Percentiles rank a stretch among this genome's conserved stretches.
phyloP scores from a whole-genome alignment of 1,140 invertebrate species.

The Drosophila bocki region DNA sequence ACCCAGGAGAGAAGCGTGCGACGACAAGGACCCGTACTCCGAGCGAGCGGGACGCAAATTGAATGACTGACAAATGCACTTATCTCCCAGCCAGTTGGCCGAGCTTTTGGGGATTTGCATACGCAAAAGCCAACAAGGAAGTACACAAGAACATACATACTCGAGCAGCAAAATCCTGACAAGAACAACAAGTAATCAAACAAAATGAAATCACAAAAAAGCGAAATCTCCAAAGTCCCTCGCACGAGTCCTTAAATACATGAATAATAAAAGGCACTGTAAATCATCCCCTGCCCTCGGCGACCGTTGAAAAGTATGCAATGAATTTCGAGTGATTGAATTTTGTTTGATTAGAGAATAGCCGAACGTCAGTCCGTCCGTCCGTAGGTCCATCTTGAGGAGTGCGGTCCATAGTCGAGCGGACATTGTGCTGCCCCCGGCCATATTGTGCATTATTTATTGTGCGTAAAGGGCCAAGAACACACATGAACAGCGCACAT shows the following conservation, averaged over 20 bases:
- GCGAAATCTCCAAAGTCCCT: constrained; percentile 24
- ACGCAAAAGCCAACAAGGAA: constrained; percentile 51
- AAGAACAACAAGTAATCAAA: constrained; percentile 41
- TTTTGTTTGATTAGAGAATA: constrained; percentile 57
- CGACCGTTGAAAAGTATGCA: constrained; percentile 35
- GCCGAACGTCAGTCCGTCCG: constrained; percentile 8
- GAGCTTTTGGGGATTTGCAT: constrained; percentile 69
- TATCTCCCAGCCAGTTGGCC: constrained; percentile 58
- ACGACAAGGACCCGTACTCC: constrained; percentile 33
- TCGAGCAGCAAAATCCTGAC: constrained; percentile 38
- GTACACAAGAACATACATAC: constrained; percentile 38
- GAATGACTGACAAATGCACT: constrained; percentile 79
- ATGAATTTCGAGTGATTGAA: constrained; percentile 56
- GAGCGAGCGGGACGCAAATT: constrained; percentile 48
- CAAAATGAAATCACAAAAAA: constrained; percentile 37
- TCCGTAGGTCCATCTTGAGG: not conserved
- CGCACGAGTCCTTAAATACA: constrained; percentile 32
- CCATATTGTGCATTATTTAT: constrained; percentile 59
- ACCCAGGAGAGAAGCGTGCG: constrained; percentile 51
- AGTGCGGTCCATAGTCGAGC: constrained; percentile 22
- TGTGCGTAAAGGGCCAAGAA: constrained; percentile 35
- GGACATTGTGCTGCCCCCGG: constrained; percentile 42
- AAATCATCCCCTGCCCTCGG: constrained; percentile 22
- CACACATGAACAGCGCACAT: constrained; percentile 28
- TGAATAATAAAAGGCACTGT: constrained; percentile 47